Conservation (phyloP, 1,140 invertebrate genomes). For the Gerris buenoi region DNA sequence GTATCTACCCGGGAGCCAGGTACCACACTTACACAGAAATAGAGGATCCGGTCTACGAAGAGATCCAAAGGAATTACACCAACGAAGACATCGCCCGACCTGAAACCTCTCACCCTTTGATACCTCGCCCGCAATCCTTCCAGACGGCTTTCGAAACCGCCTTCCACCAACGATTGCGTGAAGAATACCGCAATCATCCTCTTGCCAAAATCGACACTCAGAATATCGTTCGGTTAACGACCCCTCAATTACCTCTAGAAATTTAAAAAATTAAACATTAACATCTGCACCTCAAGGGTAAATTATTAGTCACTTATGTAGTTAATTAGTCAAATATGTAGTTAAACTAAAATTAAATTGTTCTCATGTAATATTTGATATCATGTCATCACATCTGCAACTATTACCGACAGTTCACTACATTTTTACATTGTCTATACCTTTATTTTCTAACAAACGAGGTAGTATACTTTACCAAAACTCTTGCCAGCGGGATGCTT, state of each 20-base stretch:
- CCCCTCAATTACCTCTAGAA: not conserved
- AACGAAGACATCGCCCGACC: constrained; percentile 64
- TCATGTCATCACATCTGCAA: no score
- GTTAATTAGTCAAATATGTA: no score
- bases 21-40: constrained; percentile 47
- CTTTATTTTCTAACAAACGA: no score
- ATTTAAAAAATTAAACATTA: not conserved
- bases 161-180: constrained; percentile 37
- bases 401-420: no score
- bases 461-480: no score
- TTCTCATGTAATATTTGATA: no score
- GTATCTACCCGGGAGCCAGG: constrained; percentile 27
- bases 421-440: no score
- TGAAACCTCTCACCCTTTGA: constrained; percentile 48
- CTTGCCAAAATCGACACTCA: not conserved
- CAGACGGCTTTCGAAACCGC: constrained; percentile 23
- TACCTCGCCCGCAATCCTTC: constrained; percentile 29
- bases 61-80: constrained; percentile 47
- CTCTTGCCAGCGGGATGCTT: no score
- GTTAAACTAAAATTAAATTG: no score
- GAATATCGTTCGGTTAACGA: not conserved
- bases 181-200: constrained; percentile 18
- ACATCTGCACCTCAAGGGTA: no score
- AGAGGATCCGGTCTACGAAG: constrained; percentile 68
- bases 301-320: no score